These are phyloP conservation scores for Eledona agricola DNA, from an alignment of 2,888 invertebrate species.

Conservation along the genomic window DNA sequence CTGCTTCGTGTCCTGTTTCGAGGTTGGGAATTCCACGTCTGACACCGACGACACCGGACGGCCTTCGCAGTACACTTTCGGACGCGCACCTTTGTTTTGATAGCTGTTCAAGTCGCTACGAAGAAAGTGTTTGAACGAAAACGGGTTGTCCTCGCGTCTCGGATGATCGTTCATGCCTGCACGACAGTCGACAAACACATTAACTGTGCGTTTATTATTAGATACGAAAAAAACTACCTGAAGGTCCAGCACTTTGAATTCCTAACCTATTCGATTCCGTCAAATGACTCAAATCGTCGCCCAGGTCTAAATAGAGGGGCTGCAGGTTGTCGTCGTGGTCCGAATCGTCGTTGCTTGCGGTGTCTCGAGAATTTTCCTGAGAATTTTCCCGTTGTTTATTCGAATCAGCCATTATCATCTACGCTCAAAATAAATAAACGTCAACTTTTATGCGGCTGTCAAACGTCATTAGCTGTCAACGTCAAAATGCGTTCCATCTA, in stretches of 20 bases:
- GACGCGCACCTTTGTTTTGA: constrained; percentile 78
- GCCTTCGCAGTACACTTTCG: constrained; percentile 71
- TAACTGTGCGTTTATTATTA: constrained; percentile 3
- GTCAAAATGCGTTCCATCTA: too few species aligned
- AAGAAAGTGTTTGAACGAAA: constrained; percentile 87
- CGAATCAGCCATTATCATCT: constrained; percentile 31
- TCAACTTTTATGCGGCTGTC: constrained; percentile 23
- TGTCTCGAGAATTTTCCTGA: constrained; percentile 13
- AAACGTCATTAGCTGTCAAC: constrained; percentile 18
- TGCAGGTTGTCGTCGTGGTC: constrained; percentile 39
- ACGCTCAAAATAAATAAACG: constrained; percentile 29
- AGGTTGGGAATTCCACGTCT: constrained; percentile 65
- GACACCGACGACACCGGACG: constrained; percentile 55
- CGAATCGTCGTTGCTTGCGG: constrained; percentile 31
- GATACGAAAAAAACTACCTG: constrained; percentile 40
- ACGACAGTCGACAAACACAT: too few species aligned
- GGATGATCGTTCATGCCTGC: constrained; percentile 43
- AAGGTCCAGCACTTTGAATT: constrained; percentile 44
- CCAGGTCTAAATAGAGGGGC: constrained; percentile 51
- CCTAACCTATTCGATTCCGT: constrained; percentile 51
- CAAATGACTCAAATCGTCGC: constrained; percentile 50
- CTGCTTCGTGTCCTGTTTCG: constrained; percentile 58
- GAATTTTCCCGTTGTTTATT: constrained; percentile 25
- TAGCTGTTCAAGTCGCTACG: constrained; percentile 73
- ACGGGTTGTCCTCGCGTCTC: constrained; percentile 75